Base-by-base conservation (phyloP, 2,797 vertebrate species). In the Hippopotamyrus pictus region DNA sequence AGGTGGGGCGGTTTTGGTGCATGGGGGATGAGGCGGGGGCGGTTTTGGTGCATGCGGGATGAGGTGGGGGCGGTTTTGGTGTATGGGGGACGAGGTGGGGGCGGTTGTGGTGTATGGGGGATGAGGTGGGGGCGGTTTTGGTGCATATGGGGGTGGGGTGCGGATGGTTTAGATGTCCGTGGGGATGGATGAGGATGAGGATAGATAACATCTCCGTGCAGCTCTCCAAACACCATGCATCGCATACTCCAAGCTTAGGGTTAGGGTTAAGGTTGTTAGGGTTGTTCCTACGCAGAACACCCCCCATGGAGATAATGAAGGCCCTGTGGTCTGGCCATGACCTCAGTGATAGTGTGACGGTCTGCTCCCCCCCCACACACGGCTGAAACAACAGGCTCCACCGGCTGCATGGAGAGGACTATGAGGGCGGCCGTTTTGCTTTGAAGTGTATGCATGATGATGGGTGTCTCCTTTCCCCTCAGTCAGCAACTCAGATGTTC, bases 401-500 rank as follows among this genome's bases (percentile, higher is more conserved):
- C 86, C 89, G 44, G 87, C 46, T 19, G 25, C 14, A 50, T 57
- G 41, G 14, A 90, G 37, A 29, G 33, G n/a, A 89, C 65, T 87
- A 88, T 46, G 25, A 76, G 87, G 91, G 88, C 51, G 50, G 90
- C 86, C 44, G 3, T 53, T 62, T 88, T 54, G 5, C 86, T 0
- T 57, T 82, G 14, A 88, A 88, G 88, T 51, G 12, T 19, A 41
- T n/a, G 1, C 41, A 6, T 7, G 7, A 41, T 46, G 83, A 88
- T 82, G 69, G 88, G 62, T 50, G 92, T 91, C 93, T 92, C 91
- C 93, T 92, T 88, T 91, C 22, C 85, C 44, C n/a, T 25, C 0
- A 54, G 33, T 25, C 51, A 87, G 69, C 12, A 90, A 90, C 90
- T 92, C 90, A 88, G 93, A 95, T 94, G 93, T 95, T 95, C 94